phyloP scores from a whole-genome alignment of 2,797 vertebrate species.

The Martes flavigula region DNA sequence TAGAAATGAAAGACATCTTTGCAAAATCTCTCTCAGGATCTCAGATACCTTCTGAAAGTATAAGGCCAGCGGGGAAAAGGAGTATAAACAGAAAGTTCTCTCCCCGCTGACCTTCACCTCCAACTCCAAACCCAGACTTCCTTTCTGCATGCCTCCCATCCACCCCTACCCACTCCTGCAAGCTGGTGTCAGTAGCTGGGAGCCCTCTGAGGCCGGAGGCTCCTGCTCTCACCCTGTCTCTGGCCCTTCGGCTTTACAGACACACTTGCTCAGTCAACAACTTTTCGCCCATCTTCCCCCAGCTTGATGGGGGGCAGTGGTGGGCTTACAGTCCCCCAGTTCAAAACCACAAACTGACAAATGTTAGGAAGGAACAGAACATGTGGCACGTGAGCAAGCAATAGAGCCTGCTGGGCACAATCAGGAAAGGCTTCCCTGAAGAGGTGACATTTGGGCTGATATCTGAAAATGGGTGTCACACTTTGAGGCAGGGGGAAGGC shows the following conservation, averaged over 20 bases:
- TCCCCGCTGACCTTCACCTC: background rate
- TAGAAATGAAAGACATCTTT: background rate
- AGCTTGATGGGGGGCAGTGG: background rate
- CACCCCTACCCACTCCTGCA: background rate
- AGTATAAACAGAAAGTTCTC: background rate
- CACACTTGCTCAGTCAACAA: background rate
- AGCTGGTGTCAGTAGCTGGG: background rate
- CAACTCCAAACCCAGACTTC: background rate
- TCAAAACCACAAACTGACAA: background rate
- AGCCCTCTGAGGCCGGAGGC: background rate
- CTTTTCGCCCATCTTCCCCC: background rate
- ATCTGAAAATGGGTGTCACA: background rate
- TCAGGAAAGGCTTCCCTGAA: background rate
- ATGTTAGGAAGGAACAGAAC: background rate
- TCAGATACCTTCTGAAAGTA: constrained; percentile 10
- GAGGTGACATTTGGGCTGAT: background rate
- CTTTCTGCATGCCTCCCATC: background rate
- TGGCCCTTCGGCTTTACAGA: accelerated
- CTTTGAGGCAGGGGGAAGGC: background rate
- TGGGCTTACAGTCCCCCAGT: background rate
- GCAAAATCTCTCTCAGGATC: background rate
- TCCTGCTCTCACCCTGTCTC: background rate
- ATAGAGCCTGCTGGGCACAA: too few relatives aligned
- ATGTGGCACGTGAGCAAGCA: background rate
- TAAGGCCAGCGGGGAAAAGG: background rate